Evolutionary conservation across 2,888 invertebrate species (phyloP).

Genomic region (Cecidostiba fungosa): DNA sequence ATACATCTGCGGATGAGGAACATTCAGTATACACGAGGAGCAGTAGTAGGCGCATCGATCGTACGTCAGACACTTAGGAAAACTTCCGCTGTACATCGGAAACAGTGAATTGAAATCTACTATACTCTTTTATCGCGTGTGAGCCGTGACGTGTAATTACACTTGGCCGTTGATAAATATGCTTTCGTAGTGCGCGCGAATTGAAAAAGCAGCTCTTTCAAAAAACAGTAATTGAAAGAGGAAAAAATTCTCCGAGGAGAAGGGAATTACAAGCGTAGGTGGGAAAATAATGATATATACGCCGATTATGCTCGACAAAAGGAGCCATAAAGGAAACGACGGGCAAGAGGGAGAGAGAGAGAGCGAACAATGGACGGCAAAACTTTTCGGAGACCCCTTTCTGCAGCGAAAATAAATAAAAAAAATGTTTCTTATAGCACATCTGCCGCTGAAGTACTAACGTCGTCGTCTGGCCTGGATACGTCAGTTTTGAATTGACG

Average conservation of each 20-base stretch:
- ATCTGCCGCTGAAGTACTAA: conserved; percentile 3
- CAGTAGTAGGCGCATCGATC: not conserved
- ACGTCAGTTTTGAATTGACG: conserved; percentile 53
- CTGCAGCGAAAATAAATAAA: not conserved
- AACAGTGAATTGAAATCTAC: not conserved
- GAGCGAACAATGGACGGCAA: conserved; percentile 21
- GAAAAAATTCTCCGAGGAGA: not conserved
- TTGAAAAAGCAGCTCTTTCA: not conserved
- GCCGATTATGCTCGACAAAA: conserved; percentile 30
- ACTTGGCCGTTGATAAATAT: not conserved
- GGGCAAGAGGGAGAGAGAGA: no score
- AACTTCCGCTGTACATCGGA: not conserved
- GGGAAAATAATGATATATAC: conserved; percentile 47
- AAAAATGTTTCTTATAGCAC: conserved; percentile 22
- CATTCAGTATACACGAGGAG: not conserved
- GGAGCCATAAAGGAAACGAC: conserved; percentile 19
- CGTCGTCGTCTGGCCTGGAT: conserved; percentile 41
- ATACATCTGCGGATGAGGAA: not conserved
- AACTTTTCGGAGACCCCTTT: conserved; percentile 27
- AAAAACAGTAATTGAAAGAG: not conserved
- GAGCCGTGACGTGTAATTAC: not conserved
- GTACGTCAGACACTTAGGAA: not conserved
- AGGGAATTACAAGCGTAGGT: conserved; percentile 3
- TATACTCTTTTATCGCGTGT: not conserved
- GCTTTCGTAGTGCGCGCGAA: not conserved